Percentiles rank a stretch among this genome's conserved stretches.
These are phyloP conservation scores for Bujurquina vittata DNA, from an alignment of 2,113 vertebrate genomes.

Conservation along the genomic window DNA sequence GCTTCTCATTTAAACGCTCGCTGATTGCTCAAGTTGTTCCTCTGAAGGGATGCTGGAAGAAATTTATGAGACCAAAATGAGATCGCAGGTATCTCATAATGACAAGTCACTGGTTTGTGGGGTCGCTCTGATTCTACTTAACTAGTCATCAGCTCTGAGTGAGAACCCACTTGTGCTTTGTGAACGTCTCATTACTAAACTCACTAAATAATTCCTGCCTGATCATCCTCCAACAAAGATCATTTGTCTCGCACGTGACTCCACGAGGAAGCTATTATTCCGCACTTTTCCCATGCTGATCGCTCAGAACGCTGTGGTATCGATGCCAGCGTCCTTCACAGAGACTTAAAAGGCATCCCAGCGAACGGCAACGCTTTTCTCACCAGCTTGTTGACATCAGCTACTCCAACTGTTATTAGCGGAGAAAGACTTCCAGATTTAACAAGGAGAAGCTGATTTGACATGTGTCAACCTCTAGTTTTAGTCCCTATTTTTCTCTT, in stretches of 20 bases:
- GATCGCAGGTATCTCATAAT: constrained; percentile 14
- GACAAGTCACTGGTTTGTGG: constrained; percentile 31
- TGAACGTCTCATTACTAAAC: constrained; percentile 36
- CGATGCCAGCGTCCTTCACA: neutral
- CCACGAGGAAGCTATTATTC: constrained; percentile 11
- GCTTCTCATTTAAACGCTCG: constrained; percentile 20
- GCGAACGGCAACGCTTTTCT: constrained; percentile 1
- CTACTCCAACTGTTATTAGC: constrained; percentile 46
- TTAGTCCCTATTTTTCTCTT: constrained; percentile 68
- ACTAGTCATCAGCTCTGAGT: constrained; percentile 26
- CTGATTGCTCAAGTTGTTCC: constrained; percentile 56
- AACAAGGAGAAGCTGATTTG: constrained; percentile 43
- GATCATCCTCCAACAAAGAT: constrained; percentile 45
- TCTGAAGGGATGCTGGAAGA: neutral
- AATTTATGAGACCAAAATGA: constrained; percentile 11
- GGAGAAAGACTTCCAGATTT: constrained; percentile 33
- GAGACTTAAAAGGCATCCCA: constrained; percentile 27
- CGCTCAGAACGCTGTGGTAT: neutral
- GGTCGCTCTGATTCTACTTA: constrained; percentile 17
- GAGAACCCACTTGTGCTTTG: neutral
- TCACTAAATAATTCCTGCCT: constrained; percentile 28
- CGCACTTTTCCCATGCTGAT: constrained; percentile 4
- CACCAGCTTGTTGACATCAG: constrained; percentile 28
- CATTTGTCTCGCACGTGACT: constrained; percentile 21
- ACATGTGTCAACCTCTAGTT: constrained; percentile 51